Percentiles rank a stretch among this genome's conserved stretches.
These are phyloP conservation scores for Drosophila micromelanica DNA, from an alignment of 1,140 invertebrate genomes.

Conservation along the genomic window DNA sequence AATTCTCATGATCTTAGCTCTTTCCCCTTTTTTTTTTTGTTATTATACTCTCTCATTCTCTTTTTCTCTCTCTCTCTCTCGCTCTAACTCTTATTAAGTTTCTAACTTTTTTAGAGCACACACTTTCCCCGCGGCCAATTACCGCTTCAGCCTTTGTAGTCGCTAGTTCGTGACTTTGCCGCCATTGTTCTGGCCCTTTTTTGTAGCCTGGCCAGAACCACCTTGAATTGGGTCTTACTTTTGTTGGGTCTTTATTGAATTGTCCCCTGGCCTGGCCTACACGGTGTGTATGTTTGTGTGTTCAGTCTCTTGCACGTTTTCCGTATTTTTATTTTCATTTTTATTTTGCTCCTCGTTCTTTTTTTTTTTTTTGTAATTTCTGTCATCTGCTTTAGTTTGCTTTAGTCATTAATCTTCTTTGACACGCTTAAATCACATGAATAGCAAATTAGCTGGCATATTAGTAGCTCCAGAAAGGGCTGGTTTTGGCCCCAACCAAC, in stretches of 20 bases:
- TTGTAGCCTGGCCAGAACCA: conserved; percentile 10
- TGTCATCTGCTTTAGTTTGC: conserved; percentile 46
- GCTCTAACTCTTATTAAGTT: background rate
- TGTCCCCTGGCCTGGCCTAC: conserved; percentile 24
- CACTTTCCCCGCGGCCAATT: conserved; percentile 1
- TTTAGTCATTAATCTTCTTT: conserved; percentile 82
- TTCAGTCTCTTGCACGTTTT: conserved; percentile 28
- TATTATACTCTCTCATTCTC: background rate
- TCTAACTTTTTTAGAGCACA: too few relatives aligned
- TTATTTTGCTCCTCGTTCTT: background rate
- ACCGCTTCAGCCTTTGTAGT: conserved; percentile 29
- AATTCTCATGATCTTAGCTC: background rate
- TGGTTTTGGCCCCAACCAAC: background rate
- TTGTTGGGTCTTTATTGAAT: conserved; percentile 42
- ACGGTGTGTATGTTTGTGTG: background rate
- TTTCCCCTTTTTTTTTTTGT: too few relatives aligned
- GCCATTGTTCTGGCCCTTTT: conserved; percentile 7
- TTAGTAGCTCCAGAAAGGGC: conserved; percentile 53
- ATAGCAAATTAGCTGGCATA: conserved; percentile 83
- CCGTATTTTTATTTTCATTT: background rate
- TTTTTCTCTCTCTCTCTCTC: background rate
- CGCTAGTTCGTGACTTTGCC: background rate
- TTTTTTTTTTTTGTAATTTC: conserved; percentile 23
- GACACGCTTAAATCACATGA: conserved; percentile 83
- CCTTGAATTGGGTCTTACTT: conserved; percentile 24